Percentiles rank a stretch among this genome's conserved stretches.
phyloP scores from a whole-genome alignment of 2,888 invertebrate species.

The Antheraea yamamai region DNA sequence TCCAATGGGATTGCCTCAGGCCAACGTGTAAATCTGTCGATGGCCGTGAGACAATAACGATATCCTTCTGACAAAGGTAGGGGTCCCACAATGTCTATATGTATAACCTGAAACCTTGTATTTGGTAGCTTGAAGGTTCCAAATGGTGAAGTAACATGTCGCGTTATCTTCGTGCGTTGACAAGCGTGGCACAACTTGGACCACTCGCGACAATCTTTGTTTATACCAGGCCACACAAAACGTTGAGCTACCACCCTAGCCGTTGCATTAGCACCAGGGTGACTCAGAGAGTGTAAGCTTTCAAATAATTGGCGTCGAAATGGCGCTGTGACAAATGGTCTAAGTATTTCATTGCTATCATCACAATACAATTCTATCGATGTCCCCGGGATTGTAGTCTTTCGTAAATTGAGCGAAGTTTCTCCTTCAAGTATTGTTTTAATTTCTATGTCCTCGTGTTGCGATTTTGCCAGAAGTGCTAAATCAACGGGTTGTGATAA shows the following conservation, averaged over 20 bases:
- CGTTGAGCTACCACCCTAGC: constrained; percentile 27
- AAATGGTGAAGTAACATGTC: background rate
- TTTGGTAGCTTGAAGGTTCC: background rate
- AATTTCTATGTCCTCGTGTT: too few relatives aligned
- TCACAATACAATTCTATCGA: too few relatives aligned
- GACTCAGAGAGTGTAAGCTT: too few relatives aligned
- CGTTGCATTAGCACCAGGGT: constrained; percentile 26
- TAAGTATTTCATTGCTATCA: background rate
- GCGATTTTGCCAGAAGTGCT: too few relatives aligned
- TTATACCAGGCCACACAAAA: constrained; percentile 33
- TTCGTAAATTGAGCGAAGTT: too few relatives aligned
- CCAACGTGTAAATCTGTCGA: constrained; percentile 12
- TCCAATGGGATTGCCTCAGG: background rate
- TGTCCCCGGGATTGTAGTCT: background rate
- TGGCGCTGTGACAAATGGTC: constrained; percentile 26
- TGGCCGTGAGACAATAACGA: constrained; percentile 9
- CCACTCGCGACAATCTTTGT: constrained; percentile 17
- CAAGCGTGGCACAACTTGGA: background rate
- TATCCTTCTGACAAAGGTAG: constrained; percentile 7
- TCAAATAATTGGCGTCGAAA: constrained; percentile 24
- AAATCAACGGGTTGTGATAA: too few relatives aligned
- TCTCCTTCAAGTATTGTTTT: too few relatives aligned
- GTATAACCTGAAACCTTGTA: background rate
- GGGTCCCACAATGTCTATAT: background rate
- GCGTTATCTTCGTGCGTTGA: background rate